These are phyloP conservation scores for Tetragonula carbonaria DNA, from an alignment of 2,888 invertebrate species.

Conservation along the genomic window DNA sequence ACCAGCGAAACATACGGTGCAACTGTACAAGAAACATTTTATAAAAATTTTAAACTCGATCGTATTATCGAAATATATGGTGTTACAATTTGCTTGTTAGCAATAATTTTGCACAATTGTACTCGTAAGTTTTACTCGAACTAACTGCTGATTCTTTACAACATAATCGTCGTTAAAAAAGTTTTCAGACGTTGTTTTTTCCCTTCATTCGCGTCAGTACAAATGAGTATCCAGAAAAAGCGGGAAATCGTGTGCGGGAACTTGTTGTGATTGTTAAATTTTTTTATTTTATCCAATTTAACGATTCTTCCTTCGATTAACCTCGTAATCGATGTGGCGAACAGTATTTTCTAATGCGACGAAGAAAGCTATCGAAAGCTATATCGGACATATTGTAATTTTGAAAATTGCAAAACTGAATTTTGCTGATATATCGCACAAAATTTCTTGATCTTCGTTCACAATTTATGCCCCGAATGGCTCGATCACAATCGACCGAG, in stretches of 20 bases:
- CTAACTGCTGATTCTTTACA: neutral
- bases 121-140: slow-evolving; percentile 12
- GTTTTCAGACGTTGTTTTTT: neutral
- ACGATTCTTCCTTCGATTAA: neutral
- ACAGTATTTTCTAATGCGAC: neutral
- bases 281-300: neutral
- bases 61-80: slow-evolving; percentile 17
- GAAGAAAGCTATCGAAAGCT: neutral
- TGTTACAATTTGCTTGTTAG: slow-evolving; percentile 25
- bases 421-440: neutral
- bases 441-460: neutral
- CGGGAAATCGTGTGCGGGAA: neutral
- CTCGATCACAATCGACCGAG: neutral
- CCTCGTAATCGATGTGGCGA: neutral
- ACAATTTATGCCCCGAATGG: neutral
- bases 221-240: neutral
- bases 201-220: neutral
- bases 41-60: slow-evolving; percentile 41
- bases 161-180: neutral
- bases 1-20: slow-evolving; percentile 20
- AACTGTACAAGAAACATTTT: slow-evolving; percentile 39
- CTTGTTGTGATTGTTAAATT: neutral
- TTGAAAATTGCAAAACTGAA: neutral
- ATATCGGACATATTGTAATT: neutral
- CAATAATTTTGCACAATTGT: slow-evolving; percentile 31